These are phyloP conservation scores for Parascotia fuliginaria DNA, from an alignment of 2,888 invertebrate genomes.

Conservation along the genomic window DNA sequence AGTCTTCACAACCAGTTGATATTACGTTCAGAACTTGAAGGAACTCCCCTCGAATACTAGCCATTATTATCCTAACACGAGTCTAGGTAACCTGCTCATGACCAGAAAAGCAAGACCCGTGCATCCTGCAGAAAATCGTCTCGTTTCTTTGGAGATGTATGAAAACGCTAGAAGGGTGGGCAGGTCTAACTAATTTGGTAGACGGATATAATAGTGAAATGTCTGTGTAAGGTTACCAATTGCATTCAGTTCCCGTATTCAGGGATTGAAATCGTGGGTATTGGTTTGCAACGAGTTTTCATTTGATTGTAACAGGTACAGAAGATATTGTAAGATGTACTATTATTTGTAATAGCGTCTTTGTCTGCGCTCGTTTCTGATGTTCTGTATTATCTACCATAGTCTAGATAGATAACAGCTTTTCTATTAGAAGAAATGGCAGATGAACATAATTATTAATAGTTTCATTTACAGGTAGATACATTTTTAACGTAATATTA, in stretches of 20 bases:
- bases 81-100: slow-evolving; percentile 45
- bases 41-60: slow-evolving; percentile 50
- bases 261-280: slow-evolving; percentile 57
- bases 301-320: slow-evolving; percentile 25
- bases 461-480: too few species aligned
- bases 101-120: slow-evolving; percentile 42
- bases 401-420: too few species aligned
- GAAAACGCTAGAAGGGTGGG: slow-evolving; percentile 1
- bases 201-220: slow-evolving; percentile 35
- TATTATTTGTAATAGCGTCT: not conserved
- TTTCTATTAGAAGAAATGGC: too few species aligned
- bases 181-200: slow-evolving; percentile 23
- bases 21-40: slow-evolving; percentile 48
- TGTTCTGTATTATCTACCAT: too few species aligned
- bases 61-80: slow-evolving; percentile 61
- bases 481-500: too few species aligned
- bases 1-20: slow-evolving; percentile 51
- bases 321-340: not conserved
- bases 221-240: slow-evolving; percentile 46
- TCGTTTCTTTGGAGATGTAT: not conserved
- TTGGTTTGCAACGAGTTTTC: slow-evolving; percentile 53
- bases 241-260: slow-evolving; percentile 57
- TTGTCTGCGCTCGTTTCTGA: too few species aligned
- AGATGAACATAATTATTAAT: too few species aligned
- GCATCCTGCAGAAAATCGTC: slow-evolving; percentile 17